Evolutionary conservation across 2,888 invertebrate species (phyloP), one percentile per base, ranked within the genome.

Genomic region (Allygus modestus): DNA sequence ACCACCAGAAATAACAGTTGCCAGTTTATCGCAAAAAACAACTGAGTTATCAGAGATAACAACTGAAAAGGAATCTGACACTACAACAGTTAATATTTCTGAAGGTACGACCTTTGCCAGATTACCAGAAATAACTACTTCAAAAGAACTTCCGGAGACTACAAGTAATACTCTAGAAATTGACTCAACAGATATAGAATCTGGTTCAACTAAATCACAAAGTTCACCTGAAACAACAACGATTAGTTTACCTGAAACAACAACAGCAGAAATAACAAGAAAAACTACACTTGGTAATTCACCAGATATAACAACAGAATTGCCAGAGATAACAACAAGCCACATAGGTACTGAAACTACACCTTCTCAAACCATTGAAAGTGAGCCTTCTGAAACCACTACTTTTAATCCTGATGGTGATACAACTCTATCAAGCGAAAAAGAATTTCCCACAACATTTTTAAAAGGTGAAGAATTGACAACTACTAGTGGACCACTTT

Each of bases 381-480:
- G 20, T 51, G 73, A 73, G 15, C 20, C 31, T 54, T 43, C n/a
- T 54, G 75, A 23, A 46, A 81, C 86, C 58, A 87, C 86, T 73
- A 84, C 87, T 73, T 89, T 88, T 82, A 87, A 86, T 26, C 26
- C 31, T 23, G 84, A 81, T 58, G 85, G 51, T 73, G 86, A 83
- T 82, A 87, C 87, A 77, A 87, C 85, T 33, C 84, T 51, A 28
- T 65, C 65, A 2, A 31, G 17, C 28, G 65, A 31, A 4, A 65
- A 28, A 7, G 17, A 31, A 26, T 31, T 31, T 31, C 2, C 12
- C 12, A 23, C 58, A 11, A 23, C 20, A 26, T 46, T 41, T 26
- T 15, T 15, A 15, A 77, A n/a, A 77, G 46, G 15, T 46, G 17
- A 41, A 9, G 43, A 43, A 23, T 11, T 41, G 26, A 77, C 46